phyloP scores from a whole-genome alignment of 2,888 invertebrate species.

The Drosophila prolongata region DNA sequence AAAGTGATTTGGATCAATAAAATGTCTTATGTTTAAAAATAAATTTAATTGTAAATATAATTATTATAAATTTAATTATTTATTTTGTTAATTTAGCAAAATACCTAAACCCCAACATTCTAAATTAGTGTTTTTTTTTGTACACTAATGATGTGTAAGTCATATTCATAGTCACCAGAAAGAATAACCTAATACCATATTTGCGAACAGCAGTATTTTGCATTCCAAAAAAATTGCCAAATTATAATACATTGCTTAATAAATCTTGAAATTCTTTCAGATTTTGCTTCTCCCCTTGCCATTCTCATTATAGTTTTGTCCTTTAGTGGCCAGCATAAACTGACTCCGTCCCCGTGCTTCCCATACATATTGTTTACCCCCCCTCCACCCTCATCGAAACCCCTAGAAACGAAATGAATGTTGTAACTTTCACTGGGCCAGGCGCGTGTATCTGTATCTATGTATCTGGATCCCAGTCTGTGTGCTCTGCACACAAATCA shows the following conservation, averaged over 20 bases:
- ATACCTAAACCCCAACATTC: no score
- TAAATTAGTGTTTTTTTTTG: no score
- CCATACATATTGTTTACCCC: neutral
- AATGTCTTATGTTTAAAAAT: no score
- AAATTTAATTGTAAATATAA: neutral
- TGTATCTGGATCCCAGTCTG: slow-evolving; percentile 16
- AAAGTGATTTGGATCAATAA: no score
- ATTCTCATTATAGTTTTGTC: slow-evolving; percentile 53
- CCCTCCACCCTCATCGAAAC: no score
- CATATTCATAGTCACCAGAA: neutral
- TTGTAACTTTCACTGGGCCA: slow-evolving; percentile 66
- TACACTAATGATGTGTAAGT: neutral
- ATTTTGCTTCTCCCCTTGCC: neutral
- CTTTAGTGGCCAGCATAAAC: slow-evolving; percentile 43
- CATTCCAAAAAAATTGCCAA: neutral
- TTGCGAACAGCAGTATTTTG: no score
- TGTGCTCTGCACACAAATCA: slow-evolving; percentile 68
- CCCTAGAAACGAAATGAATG: slow-evolving; percentile 59
- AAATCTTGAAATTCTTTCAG: slow-evolving; percentile 1
- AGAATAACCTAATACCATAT: no score
- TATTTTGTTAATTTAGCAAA: no score
- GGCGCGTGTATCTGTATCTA: slow-evolving; percentile 26
- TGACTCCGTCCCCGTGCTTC: slow-evolving; percentile 4
- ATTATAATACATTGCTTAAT: neutral
- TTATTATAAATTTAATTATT: neutral